These are phyloP conservation scores for Amphipoea oculea DNA, from an alignment of 2,888 invertebrate genomes.

Conservation along the genomic window DNA sequence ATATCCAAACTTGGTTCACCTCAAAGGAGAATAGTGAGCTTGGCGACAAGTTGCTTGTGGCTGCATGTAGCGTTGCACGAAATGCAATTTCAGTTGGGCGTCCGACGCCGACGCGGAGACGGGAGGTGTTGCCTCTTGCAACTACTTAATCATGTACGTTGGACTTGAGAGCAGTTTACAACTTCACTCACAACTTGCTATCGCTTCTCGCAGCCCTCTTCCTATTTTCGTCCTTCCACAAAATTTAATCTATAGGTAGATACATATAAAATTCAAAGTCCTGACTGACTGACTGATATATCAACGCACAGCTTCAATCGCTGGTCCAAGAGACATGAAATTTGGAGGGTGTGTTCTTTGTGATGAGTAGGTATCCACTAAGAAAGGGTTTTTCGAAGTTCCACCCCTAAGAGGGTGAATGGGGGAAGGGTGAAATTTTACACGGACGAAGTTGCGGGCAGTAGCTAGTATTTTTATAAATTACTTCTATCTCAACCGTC, in stretches of 20 bases:
- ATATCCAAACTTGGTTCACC: slow-evolving; percentile 50
- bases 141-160: slow-evolving; percentile 65
- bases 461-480: neutral
- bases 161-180: slow-evolving; percentile 66
- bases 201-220: slow-evolving; percentile 3
- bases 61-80: slow-evolving; percentile 48
- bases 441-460: no score
- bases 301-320: no score
- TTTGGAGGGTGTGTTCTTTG: no score
- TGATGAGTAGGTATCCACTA: no score
- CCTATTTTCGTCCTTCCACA: slow-evolving; percentile 1
- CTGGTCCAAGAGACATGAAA: no score
- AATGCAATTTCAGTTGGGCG: slow-evolving; percentile 68
- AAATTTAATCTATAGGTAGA: no score
- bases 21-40: slow-evolving; percentile 36
- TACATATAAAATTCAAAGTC: no score
- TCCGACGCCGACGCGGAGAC: slow-evolving; percentile 32
- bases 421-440: no score
- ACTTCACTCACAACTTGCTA: slow-evolving; percentile 55
- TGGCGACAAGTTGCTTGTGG: slow-evolving; percentile 48
- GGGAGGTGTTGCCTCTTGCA: slow-evolving; percentile 63
- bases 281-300: no score
- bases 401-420: no score
- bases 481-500: neutral
- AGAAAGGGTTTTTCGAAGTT: no score